A percentile compares a stretch with the other conserved stretches of the same genome.
Evolutionary conservation across 1,140 invertebrate genomes (phyloP).

Genomic region (Drosophila parabipectinata): DNA sequence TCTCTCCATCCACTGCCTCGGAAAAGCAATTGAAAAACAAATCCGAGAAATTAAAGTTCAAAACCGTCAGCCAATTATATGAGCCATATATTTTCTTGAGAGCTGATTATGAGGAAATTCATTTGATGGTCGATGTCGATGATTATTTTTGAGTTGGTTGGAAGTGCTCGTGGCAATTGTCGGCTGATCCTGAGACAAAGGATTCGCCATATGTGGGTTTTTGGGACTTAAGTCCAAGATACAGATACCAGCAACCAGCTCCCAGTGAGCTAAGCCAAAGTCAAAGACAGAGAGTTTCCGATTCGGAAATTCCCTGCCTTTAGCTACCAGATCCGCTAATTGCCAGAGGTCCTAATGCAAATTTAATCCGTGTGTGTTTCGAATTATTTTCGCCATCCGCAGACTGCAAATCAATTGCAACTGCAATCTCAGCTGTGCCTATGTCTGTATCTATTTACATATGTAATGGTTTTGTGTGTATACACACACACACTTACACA

Average conservation of each 20-base stretch:
- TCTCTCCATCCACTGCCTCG: neutral
- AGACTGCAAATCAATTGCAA: slow-evolving; percentile 73
- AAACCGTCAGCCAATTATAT: slow-evolving; percentile 51
- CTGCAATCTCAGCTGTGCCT: slow-evolving; percentile 33
- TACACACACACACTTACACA: neutral
- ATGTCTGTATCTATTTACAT: slow-evolving; percentile 41
- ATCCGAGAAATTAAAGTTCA: slow-evolving; percentile 53
- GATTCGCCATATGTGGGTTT: slow-evolving; percentile 11
- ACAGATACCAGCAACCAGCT: neutral
- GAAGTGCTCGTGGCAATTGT: slow-evolving; percentile 14
- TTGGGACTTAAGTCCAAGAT: slow-evolving; percentile 18
- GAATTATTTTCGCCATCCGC: slow-evolving; percentile 78
- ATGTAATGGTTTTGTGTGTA: slow-evolving; percentile 49
- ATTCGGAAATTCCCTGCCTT: slow-evolving; percentile 10
- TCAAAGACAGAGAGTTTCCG: slow-evolving; percentile 23
- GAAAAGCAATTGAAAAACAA: slow-evolving; percentile 40
- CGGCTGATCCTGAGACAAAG: slow-evolving; percentile 22
- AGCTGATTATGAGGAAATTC: slow-evolving; percentile 29
- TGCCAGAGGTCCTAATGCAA: slow-evolving; percentile 77
- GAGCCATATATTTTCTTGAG: slow-evolving; percentile 47
- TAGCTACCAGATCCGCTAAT: slow-evolving; percentile 55
- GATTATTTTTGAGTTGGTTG: neutral
- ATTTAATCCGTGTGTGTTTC: slow-evolving; percentile 79
- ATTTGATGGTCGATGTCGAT: slow-evolving; percentile 16
- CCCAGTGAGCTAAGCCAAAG: slow-evolving; percentile 14